A percentile compares a stretch with the other conserved stretches of the same genome.
Evolutionary conservation across 2,797 vertebrate species (phyloP).

Genomic region (Zalophus californianus): DNA sequence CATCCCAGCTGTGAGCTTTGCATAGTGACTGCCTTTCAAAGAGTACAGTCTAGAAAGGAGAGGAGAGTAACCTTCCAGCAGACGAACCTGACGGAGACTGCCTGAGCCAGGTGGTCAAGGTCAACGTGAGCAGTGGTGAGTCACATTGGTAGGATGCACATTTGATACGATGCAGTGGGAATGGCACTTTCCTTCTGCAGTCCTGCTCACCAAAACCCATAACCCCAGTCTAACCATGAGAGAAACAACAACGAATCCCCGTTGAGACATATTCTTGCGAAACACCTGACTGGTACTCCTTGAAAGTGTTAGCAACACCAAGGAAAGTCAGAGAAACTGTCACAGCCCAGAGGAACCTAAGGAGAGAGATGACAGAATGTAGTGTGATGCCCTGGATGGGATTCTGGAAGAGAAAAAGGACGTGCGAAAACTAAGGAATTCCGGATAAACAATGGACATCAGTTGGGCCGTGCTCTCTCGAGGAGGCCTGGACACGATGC

Average conservation of each 20-base stretch:
- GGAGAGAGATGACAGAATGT: not conserved
- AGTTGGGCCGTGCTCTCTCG: not conserved
- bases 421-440: not conserved
- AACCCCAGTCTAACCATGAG: not conserved
- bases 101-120: not conserved
- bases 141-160: rapidly evolving
- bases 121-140: not conserved
- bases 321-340: not conserved
- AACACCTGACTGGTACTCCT: not conserved
- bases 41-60: not conserved
- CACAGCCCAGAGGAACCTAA: not conserved
- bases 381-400: not conserved
- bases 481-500: not conserved
- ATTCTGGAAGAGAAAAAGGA: not conserved
- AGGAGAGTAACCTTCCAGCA: no score
- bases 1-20: not conserved
- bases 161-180: not conserved
- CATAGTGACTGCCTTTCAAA: not conserved
- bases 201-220: not conserved
- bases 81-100: rapidly evolving
- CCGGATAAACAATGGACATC: not conserved
- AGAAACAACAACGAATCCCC: no score
- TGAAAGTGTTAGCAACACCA: not conserved
- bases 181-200: not conserved
- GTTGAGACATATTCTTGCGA: not conserved